phyloP scores from a whole-genome alignment of 2,888 invertebrate genomes.

The Alsophila aescularia region DNA sequence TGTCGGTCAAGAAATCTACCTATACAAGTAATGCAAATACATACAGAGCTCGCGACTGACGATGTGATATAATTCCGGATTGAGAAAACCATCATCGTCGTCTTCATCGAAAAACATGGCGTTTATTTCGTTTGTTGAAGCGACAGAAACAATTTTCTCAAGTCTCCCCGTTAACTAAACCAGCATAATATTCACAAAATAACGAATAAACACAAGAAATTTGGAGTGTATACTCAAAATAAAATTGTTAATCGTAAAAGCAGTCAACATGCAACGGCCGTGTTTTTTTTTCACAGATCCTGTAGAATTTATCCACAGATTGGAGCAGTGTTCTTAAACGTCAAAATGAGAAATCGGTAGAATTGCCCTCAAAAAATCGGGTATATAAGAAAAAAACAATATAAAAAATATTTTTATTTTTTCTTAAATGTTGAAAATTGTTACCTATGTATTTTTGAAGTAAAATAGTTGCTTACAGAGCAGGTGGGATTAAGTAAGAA shows the following conservation, averaged over 20 bases:
- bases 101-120: slow-evolving; percentile 72
- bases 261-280: slow-evolving; percentile 75
- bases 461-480: too few species aligned
- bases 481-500: too few species aligned
- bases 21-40: slow-evolving; percentile 35
- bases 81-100: slow-evolving; percentile 61
- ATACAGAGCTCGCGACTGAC: slow-evolving; percentile 69
- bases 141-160: slow-evolving; percentile 40
- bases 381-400: too few species aligned
- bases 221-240: slow-evolving; percentile 66
- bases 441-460: too few species aligned
- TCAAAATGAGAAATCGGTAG: too few species aligned
- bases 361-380: too few species aligned
- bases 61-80: slow-evolving; percentile 68
- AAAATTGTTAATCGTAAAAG: slow-evolving; percentile 66
- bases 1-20: background rate
- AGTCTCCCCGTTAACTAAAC: slow-evolving; percentile 43
- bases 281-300: slow-evolving; percentile 49
- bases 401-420: too few species aligned
- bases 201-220: slow-evolving; percentile 60
- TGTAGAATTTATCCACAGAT: too few species aligned
- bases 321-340: background rate
- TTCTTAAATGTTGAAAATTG: too few species aligned
- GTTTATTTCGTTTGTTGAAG: slow-evolving; percentile 30
- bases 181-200: slow-evolving; percentile 52